A percentile compares a stretch with the other conserved stretches of the same genome.
Evolutionary conservation across 1,140 invertebrate genomes (phyloP).

Genomic region (Meteorus sp.): DNA sequence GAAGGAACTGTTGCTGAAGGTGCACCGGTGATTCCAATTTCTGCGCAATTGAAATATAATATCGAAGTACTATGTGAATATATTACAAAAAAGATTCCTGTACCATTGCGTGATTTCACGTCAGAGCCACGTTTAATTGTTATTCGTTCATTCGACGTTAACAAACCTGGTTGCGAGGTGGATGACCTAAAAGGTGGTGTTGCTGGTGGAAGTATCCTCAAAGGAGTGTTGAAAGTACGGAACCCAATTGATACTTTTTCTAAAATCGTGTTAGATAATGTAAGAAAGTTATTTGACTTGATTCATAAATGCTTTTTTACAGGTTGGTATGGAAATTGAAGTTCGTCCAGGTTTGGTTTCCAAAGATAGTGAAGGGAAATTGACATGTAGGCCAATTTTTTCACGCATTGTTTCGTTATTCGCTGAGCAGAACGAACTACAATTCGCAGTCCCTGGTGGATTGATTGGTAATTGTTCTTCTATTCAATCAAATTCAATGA

Average conservation of each 20-base stretch:
- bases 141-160: conserved; percentile 99
- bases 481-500: conserved; percentile 1
- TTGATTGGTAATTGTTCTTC: conserved; percentile 73
- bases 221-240: conserved; percentile 87
- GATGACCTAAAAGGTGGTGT: conserved; percentile 98
- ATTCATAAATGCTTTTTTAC: conserved; percentile 22
- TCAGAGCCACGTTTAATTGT: conserved; percentile 97
- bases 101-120: conserved; percentile 92
- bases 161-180: conserved; percentile 99
- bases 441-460: conserved; percentile 98
- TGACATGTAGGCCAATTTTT: conserved; percentile 95
- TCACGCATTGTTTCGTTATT: conserved; percentile 97
- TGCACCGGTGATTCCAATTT: conserved; percentile 97
- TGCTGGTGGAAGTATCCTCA: conserved; percentile 95
- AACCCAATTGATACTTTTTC: not conserved
- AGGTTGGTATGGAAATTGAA: conserved; percentile 87
- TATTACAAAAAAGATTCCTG: conserved; percentile 96
- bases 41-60: conserved; percentile 98
- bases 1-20: conserved; percentile 96
- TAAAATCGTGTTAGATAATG: not conserved
- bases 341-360: conserved; percentile 94
- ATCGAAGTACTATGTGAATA: conserved; percentile 98
- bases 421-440: conserved; percentile 98
- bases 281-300: not conserved
- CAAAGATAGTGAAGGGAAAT: conserved; percentile 93